Evolutionary conservation across 2,888 invertebrate genomes (phyloP).

Genomic region (Nomada ruficornis): DNA sequence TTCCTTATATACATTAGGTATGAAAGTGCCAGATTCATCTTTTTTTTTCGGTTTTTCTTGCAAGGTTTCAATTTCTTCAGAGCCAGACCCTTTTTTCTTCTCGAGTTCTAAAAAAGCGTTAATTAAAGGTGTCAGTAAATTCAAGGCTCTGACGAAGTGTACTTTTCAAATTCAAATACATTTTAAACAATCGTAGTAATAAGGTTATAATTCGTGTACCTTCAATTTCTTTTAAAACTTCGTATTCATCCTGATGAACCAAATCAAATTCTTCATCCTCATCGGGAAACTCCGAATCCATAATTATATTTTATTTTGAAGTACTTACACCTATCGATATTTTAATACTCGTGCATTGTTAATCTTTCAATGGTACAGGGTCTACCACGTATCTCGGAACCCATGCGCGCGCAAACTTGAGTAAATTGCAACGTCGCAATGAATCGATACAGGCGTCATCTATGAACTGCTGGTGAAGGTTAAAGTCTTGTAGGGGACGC

Average conservation of each 20-base stretch:
- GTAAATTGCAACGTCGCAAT: no score
- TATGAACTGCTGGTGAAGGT: no score
- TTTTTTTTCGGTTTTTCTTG: neutral
- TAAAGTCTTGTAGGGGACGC: no score
- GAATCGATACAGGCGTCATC: no score
- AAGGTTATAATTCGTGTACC: conserved; percentile 68
- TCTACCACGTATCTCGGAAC: no score
- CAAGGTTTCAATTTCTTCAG: neutral
- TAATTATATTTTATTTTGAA: conserved; percentile 51
- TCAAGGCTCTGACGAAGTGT: neutral
- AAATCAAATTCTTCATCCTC: conserved; percentile 84
- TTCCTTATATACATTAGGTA: neutral
- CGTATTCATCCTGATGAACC: conserved; percentile 80
- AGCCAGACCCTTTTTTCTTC: neutral
- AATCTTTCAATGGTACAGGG: neutral
- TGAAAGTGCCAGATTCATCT: neutral
- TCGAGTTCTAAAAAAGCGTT: conserved; percentile 1
- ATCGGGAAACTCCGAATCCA: conserved; percentile 82
- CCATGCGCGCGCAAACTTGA: no score
- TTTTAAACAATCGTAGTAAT: neutral
- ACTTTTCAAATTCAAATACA: neutral
- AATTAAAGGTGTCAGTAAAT: neutral
- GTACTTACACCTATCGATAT: neutral
- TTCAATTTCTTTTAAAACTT: conserved; percentile 81
- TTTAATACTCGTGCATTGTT: neutral